These are phyloP conservation scores for Cheilosia vernalis DNA, from an alignment of 2,888 invertebrate genomes.

Conservation along the genomic window DNA sequence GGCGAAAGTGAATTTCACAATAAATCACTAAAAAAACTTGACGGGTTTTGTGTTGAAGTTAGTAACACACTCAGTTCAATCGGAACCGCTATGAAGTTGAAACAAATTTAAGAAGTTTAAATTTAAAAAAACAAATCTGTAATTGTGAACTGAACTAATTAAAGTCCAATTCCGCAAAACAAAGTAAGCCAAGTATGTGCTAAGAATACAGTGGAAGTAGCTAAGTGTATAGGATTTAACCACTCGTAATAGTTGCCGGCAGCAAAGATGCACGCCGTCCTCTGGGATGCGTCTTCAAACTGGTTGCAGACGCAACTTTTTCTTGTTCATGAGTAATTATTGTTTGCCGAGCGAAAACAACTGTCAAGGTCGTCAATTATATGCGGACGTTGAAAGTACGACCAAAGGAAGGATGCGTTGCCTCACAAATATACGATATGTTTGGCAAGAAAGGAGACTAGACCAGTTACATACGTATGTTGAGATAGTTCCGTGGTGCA, in stretches of 20 bases:
- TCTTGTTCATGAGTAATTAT: conserved; percentile 43
- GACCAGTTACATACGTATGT: background rate
- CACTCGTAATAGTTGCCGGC: conserved; percentile 12
- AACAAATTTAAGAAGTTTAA: background rate
- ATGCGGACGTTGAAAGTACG: conserved; percentile 28
- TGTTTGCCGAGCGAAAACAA: conserved; percentile 43
- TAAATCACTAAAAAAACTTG: conserved; percentile 12
- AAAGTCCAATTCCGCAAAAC: conserved; percentile 38
- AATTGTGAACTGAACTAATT: conserved; percentile 38
- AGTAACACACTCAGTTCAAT: background rate
- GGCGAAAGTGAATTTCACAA: conserved; percentile 28
- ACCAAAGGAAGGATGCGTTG: conserved; percentile 5
- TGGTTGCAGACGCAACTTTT: conserved; percentile 29
- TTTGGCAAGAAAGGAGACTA: background rate
- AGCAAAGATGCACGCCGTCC: background rate
- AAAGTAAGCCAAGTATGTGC: conserved; percentile 57
- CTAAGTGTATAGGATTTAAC: background rate
- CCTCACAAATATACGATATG: conserved; percentile 6
- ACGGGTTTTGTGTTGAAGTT: background rate
- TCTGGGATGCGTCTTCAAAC: conserved; percentile 11
- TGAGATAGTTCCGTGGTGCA: background rate
- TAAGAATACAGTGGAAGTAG: conserved; percentile 27
- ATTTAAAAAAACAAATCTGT: background rate
- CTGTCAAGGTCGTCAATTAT: conserved; percentile 59
- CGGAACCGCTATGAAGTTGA: too few species aligned